Percentiles rank a stretch among this genome's conserved stretches.
phyloP scores from a whole-genome alignment of 2,797 vertebrate genomes.

The Syndactyla subalaris region DNA sequence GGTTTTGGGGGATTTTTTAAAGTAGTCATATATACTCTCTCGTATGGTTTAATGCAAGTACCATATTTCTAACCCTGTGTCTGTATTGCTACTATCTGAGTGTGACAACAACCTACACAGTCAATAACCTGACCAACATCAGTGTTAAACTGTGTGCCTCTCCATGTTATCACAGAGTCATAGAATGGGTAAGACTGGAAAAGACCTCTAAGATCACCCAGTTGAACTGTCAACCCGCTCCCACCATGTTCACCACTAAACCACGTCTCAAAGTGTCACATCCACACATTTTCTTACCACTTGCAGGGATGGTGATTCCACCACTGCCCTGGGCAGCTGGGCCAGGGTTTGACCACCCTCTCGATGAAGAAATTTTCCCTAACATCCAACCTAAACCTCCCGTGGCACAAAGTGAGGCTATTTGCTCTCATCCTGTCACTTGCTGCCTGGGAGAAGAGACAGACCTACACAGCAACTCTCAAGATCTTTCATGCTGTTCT shows the following conservation, averaged over 20 bases:
- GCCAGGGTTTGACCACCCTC: neutral
- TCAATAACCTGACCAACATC: neutral
- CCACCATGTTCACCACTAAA: neutral
- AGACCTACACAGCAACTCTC: neutral
- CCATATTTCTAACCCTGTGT: neutral
- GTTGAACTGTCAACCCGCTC: neutral
- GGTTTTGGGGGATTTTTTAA: neutral
- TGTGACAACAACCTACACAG: neutral
- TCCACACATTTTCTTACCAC: neutral
- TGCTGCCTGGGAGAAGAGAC: neutral
- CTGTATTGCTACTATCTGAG: neutral
- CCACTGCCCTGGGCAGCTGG: neutral
- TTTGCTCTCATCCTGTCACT: neutral
- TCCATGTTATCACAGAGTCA: neutral
- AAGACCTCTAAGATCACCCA: neutral
- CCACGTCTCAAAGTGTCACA: neutral
- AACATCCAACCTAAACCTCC: neutral
- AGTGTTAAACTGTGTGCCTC: accelerated
- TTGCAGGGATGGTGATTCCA: neutral
- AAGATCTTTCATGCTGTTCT: neutral
- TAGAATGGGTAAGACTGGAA: neutral
- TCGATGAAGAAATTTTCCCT: neutral
- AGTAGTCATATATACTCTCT: neutral
- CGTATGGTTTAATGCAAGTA: neutral
- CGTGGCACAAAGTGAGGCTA: neutral